Conservation (phyloP, 2,113 vertebrate species). For the Macaca nemestrina region DNA sequence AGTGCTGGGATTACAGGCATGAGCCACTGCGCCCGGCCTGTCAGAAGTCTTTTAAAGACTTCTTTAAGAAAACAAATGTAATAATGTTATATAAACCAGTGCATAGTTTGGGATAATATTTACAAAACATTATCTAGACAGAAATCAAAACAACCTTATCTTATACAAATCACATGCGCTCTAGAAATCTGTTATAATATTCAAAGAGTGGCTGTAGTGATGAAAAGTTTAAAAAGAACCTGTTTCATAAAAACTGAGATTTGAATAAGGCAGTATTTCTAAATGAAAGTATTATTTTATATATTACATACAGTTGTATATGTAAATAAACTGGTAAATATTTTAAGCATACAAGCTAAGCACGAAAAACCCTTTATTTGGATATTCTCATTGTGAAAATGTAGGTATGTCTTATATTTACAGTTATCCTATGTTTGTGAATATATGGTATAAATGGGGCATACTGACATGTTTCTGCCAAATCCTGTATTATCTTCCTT, state of each 20-base stretch:
- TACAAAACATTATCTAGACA: background rate
- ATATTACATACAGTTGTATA: background rate
- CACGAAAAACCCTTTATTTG: background rate
- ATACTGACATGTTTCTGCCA: background rate
- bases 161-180: background rate
- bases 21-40: background rate
- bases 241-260: background rate
- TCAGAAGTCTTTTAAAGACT: background rate
- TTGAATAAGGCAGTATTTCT: conserved; percentile 1
- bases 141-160: background rate
- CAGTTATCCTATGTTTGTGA: background rate
- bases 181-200: background rate
- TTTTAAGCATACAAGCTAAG: background rate
- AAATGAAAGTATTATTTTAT: background rate
- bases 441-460: background rate
- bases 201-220: background rate
- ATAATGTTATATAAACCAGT: background rate
- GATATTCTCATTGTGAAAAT: background rate
- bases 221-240: background rate
- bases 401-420: background rate
- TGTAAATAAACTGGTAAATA: background rate
- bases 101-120: background rate
- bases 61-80: background rate
- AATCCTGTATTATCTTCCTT: background rate
- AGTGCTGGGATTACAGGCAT: no score